phyloP scores from a whole-genome alignment of 2,113 vertebrate genomes.

The Sialia sialis region DNA sequence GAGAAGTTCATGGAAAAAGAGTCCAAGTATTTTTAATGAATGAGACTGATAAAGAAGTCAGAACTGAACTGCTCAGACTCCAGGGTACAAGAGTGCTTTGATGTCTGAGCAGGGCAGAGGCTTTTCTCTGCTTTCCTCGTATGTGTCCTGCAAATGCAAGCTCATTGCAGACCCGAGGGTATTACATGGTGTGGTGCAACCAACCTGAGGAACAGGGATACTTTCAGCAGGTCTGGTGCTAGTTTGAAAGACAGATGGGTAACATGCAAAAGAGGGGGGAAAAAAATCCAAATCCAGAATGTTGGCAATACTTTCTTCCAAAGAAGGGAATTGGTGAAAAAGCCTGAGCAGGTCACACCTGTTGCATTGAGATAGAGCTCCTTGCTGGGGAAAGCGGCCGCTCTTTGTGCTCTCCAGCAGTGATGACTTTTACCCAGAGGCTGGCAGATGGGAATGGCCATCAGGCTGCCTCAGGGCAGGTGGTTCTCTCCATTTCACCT shows the following conservation, averaged over 20 bases:
- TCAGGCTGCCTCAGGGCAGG: accelerated
- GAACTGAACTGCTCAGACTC: background rate
- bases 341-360: background rate
- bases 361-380: background rate
- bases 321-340: background rate
- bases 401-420: background rate
- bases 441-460: background rate
- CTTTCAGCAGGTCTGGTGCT: background rate
- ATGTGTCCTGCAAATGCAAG: background rate
- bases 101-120: background rate
- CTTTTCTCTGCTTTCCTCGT: background rate
- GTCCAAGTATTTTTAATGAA: background rate
- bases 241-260: background rate
- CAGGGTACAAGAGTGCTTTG: background rate
- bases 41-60: background rate
- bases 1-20: background rate
- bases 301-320: background rate
- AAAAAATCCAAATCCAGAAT: background rate
- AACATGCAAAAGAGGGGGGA: background rate
- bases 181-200: background rate
- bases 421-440: background rate
- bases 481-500: background rate
- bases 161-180: accelerated
- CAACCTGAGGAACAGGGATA: background rate
- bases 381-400: background rate